These are phyloP conservation scores for Poeciliopsis occidentalis DNA, from an alignment of 2,113 vertebrate genomes.

Conservation along the genomic window DNA sequence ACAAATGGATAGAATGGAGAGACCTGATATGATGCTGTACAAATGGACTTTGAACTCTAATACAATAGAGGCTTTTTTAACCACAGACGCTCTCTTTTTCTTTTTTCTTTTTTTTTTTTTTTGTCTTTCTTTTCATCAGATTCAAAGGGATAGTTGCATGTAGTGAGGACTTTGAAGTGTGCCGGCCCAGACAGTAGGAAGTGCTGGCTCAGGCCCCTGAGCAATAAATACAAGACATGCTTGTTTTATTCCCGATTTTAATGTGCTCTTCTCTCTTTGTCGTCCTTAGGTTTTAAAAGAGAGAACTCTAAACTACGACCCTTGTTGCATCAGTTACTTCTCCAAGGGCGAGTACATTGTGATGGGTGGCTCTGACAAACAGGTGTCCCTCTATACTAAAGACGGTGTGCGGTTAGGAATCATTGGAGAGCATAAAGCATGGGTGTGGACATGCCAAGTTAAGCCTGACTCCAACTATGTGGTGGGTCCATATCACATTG, in stretches of 20 bases:
- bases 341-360: slow-evolving; percentile 96
- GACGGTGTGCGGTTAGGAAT: slow-evolving; percentile 91
- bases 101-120: slow-evolving; percentile 55
- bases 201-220: slow-evolving; percentile 26
- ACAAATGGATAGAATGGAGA: slow-evolving; percentile 63
- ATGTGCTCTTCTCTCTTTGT: slow-evolving; percentile 42
- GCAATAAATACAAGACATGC: slow-evolving; percentile 46
- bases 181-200: slow-evolving; percentile 39
- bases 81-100: slow-evolving; percentile 34
- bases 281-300: slow-evolving; percentile 90
- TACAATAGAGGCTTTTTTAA: slow-evolving; percentile 71
- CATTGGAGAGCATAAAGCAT: slow-evolving; percentile 91
- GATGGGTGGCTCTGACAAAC: slow-evolving; percentile 93
- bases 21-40: slow-evolving; percentile 60
- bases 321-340: slow-evolving; percentile 96
- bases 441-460: slow-evolving; percentile 95
- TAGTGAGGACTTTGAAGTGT: slow-evolving; percentile 63
- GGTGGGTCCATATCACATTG: slow-evolving; percentile 79
- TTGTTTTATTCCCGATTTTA: slow-evolving; percentile 40
- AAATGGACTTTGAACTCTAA: slow-evolving; percentile 67
- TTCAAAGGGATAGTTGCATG: slow-evolving; percentile 55
- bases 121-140: slow-evolving; percentile 51
- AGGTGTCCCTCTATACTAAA: slow-evolving; percentile 95
- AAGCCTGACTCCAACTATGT: slow-evolving; percentile 98
- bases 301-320: slow-evolving; percentile 88